A percentile compares a stretch with the other conserved stretches of the same genome.
These are phyloP conservation scores for Scolopax mira DNA, from an alignment of 2,113 vertebrate species.

Conservation along the genomic window DNA sequence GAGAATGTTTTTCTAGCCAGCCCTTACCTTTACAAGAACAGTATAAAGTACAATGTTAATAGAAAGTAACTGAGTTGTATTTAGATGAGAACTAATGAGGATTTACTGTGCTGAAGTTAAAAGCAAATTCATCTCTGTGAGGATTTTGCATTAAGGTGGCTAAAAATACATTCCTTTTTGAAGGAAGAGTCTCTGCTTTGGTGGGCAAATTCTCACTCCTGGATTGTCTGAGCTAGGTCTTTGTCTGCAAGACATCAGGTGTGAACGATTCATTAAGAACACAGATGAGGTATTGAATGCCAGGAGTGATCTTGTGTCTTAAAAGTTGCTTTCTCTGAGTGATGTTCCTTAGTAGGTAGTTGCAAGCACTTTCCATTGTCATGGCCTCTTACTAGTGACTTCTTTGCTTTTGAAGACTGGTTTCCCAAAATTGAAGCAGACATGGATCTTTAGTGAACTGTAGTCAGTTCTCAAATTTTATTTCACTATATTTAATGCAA, in stretches of 20 bases:
- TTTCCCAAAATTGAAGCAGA: background rate
- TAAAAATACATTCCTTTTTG: background rate
- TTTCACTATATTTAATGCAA: background rate
- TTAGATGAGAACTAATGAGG: background rate
- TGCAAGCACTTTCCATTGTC: background rate
- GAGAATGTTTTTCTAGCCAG: background rate
- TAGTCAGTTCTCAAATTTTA: background rate
- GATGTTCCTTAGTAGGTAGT: background rate
- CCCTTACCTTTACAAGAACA: background rate
- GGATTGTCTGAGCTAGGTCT: background rate
- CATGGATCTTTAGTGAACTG: background rate
- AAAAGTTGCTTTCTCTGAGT: background rate
- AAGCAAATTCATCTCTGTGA: background rate
- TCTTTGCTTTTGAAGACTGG: background rate
- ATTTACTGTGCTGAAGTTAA: background rate
- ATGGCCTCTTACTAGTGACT: background rate
- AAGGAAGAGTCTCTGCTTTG: background rate
- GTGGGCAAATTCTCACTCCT: background rate
- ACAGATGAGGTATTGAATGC: background rate
- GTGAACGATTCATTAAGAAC: background rate
- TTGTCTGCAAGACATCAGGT: background rate
- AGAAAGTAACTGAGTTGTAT: background rate
- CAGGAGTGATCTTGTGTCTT: background rate
- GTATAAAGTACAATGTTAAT: background rate
- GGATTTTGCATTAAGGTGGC: background rate